Evolutionary conservation across 2,113 vertebrate genomes (phyloP).

Genomic region (Pseudorhombus dupliciocellatus): DNA sequence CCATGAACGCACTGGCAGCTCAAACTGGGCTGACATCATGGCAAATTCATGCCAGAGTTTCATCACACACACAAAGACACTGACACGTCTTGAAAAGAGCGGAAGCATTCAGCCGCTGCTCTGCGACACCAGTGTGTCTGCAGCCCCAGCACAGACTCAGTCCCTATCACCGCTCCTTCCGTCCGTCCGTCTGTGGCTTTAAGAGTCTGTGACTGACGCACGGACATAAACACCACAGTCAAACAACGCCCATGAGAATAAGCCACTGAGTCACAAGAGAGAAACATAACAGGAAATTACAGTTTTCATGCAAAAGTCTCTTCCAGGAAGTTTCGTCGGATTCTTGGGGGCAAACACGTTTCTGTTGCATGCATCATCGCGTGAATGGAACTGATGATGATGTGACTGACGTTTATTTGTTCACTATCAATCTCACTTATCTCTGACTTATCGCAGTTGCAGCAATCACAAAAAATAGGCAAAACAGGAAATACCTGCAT

Average conservation of each 20-base stretch:
- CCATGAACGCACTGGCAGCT: conserved; percentile 50
- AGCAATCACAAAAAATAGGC: not conserved
- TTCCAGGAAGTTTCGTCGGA: conserved; percentile 42
- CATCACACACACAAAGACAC: conserved; percentile 31
- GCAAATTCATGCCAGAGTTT: conserved; percentile 63
- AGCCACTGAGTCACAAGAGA: conserved; percentile 48
- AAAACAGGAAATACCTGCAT: not conserved
- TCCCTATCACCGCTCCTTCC: not conserved
- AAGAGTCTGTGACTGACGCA: conserved; percentile 37
- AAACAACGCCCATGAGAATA: conserved; percentile 66
- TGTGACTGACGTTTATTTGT: not conserved
- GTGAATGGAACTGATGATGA: not conserved
- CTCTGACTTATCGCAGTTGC: not conserved
- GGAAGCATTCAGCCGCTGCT: conserved; percentile 2
- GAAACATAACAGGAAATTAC: conserved; percentile 68
- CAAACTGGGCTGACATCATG: conserved; percentile 60
- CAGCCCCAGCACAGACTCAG: not conserved
- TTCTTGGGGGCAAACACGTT: conserved; percentile 9
- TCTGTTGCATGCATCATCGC: not conserved
- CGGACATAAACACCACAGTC: conserved; percentile 62
- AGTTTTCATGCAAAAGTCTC: conserved; percentile 53
- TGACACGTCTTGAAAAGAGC: conserved; percentile 37
- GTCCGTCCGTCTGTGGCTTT: conserved; percentile 34
- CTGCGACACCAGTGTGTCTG: conserved; percentile 11
- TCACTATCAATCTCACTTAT: not conserved